Evolutionary conservation across 2,113 vertebrate genomes (phyloP), one percentile per base, ranked within the genome.

Genomic region (Montifringilla adamsi): DNA sequence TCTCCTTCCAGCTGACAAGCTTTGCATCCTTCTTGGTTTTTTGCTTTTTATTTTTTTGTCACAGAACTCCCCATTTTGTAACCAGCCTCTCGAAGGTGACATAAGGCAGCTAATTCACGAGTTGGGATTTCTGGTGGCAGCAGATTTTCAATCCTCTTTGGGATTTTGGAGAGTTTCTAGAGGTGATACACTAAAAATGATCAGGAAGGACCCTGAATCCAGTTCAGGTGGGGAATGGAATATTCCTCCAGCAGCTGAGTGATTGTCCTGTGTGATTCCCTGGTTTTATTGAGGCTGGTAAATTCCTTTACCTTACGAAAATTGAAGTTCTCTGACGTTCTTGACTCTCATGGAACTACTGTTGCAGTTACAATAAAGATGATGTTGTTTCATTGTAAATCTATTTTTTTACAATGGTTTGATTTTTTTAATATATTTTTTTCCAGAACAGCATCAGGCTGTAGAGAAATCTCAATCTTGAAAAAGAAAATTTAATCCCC

Each of bases 381-480:
- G 88, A 70, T 93, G 64, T 94, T 97, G 92, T 97, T 97, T 96
- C 90, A 96, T 92, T 94, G 50, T 93, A 97, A 95, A 95, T 95
- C 90, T 96, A 80, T 72, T 43, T 72, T 59, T 85, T 84, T 41
- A 3, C 87, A 96, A 55, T 35, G 84, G 30, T 92, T 96, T 89
- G 60, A 82, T 84, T 96, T 90, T 95, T 86, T 83, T 50, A 59
- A 13, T 83, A 72, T 73, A 80, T 46, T 56, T 41, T 56, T 30
- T 49, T 5, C 87, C 87, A 93, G 76, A 93, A 35, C 79, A 96
- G 84, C 41, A 83, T 95, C 58, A 93, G 60, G 77, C 94, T 93
- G 93, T 82, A 56, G 44, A 35, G 64, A 91, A 70, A 59, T 63
- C 31, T 86, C 73, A 81, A 6, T 62, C 66, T 76, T 69, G 35